phyloP scores from a whole-genome alignment of 37 sponge, comb jelly and placozoan species.

The Cliona cf. orientalis region DNA sequence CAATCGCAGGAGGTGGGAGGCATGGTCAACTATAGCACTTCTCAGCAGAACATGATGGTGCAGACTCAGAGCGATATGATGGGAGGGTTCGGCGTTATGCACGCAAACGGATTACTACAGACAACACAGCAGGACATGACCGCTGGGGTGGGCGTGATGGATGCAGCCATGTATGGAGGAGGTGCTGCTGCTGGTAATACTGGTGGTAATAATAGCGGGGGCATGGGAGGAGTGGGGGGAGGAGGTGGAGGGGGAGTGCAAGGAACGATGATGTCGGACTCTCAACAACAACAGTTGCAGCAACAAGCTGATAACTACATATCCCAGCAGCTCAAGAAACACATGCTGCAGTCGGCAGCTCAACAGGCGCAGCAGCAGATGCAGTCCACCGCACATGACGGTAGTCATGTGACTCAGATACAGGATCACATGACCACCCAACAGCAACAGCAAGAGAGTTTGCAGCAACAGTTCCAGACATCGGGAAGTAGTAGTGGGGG shows the following conservation, averaged over 20 bases:
- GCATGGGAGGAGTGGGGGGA: background rate
- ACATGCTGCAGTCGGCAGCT: background rate
- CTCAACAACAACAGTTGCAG: slow-evolving; percentile 3
- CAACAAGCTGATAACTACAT: too few relatives aligned
- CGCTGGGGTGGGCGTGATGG: slow-evolving; percentile 1
- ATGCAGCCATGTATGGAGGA: background rate
- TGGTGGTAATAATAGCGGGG: too few relatives aligned
- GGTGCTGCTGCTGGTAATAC: too few relatives aligned
- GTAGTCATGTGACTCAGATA: background rate
- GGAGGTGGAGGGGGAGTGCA: background rate
- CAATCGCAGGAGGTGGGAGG: background rate
- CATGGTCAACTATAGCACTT: background rate
- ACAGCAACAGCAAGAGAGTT: background rate
- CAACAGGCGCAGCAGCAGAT: slow-evolving; percentile 5
- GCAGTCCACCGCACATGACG: background rate
- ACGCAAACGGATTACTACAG: background rate
- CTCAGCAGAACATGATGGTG: background rate
- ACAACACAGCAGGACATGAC: background rate
- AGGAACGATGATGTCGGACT: background rate
- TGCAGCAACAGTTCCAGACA: background rate
- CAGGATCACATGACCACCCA: background rate
- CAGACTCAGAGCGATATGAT: background rate
- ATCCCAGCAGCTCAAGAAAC: too few relatives aligned
- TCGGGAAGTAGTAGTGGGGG: background rate
- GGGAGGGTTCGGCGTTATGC: background rate